A percentile compares a stretch with the other conserved stretches of the same genome.
phyloP scores from a whole-genome alignment of 1,140 invertebrate genomes.

The Aphaenogaster ashmeadi region DNA sequence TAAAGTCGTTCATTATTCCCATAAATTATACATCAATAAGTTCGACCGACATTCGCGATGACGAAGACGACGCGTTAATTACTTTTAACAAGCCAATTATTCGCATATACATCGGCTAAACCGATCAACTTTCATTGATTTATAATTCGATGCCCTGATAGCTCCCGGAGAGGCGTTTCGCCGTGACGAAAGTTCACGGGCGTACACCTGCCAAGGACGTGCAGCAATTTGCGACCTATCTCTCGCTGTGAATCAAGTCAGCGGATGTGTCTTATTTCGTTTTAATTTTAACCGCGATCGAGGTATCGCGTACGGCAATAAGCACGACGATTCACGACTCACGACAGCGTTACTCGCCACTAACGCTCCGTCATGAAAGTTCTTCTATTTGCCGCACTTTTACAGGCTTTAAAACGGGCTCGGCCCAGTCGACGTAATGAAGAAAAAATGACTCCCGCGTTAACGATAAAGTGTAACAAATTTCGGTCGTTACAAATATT shows the following conservation, averaged over 20 bases:
- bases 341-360: background rate
- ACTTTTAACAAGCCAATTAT: constrained; percentile 66
- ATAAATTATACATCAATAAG: constrained; percentile 23
- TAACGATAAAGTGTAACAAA: constrained; percentile 39
- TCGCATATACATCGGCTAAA: background rate
- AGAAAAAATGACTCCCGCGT: background rate
- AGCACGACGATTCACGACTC: background rate
- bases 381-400: constrained; percentile 36
- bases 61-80: constrained; percentile 58
- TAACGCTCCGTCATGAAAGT: background rate
- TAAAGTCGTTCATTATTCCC: constrained; percentile 32
- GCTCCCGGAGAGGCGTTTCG: background rate
- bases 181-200: constrained; percentile 60
- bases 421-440: background rate
- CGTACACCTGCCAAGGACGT: constrained; percentile 42
- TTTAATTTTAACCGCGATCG: constrained; percentile 46
- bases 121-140: constrained; percentile 69
- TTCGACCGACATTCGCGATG: background rate
- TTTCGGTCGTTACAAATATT: constrained; percentile 4
- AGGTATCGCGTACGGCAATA: background rate
- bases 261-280: background rate
- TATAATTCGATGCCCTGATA: constrained; percentile 56
- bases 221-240: constrained; percentile 43
- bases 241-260: constrained; percentile 34
- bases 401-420: background rate